Evolutionary conservation across 64 coral and sea anemone genomes (phyloP), one percentile per base, ranked within the genome.

Genomic region (Stichodactyla helianthus): DNA sequence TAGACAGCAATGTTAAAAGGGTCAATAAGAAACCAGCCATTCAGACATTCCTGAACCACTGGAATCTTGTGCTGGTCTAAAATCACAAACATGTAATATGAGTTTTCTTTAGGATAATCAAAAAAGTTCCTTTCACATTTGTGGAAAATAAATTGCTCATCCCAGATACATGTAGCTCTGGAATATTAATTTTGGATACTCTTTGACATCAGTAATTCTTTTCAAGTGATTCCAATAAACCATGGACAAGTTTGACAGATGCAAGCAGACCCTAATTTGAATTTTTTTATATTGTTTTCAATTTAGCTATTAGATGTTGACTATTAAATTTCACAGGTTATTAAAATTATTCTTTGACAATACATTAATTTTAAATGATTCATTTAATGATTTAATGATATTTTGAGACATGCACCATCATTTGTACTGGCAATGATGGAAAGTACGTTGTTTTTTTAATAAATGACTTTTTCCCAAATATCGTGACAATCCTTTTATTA

Each of bases 401-500:
- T 70, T 70, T 23, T 70, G 6, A 22, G 27, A 74, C 7, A 9
- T 27, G 2, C 25, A 23, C 23, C 10, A 35, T 74, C 19, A 4
- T 31, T 31, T 4, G 27, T 31, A 31, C 7, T 19, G 31, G 4
- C 0, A 65, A 65, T 62, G 13, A 62, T 18, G 14, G n/a, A 68
- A 68, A 68, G 63, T n/a, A 68, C 6, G 6, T 25, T 68, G 12
- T 27, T 74, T 26, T n/a, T 27, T 71, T 74, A 74, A 14, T 74
- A 27, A 20, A 7, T 74, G 68, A 74, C 25, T 74, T 28, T 74
- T 74, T 31, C 12, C 23, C 62, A 65, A n/a, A 74, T 74, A 74
- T 74, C 68, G 68, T 74, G 68, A 74, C 68, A 74, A 74, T 74
- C 25, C 68, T 74, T 10, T 74, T 31, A 74, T 27, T 27, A 74